These are phyloP conservation scores for Babyrousa celebensis DNA, from an alignment of 2,797 vertebrate genomes.

Conservation along the genomic window DNA sequence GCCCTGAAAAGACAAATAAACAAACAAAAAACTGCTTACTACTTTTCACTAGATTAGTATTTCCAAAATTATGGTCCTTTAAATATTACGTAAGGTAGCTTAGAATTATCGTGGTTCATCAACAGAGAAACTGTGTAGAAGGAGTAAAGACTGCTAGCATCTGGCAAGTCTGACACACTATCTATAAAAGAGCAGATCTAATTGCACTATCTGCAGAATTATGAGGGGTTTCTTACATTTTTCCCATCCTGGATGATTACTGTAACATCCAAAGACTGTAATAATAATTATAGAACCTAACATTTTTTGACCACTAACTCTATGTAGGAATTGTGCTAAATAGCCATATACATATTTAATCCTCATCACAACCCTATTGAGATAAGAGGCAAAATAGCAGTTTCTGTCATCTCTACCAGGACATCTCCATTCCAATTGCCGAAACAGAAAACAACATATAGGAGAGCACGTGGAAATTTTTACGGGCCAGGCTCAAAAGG, in stretches of 20 bases:
- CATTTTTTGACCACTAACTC: neutral
- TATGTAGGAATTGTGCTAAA: constrained; percentile 31
- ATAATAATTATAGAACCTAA: constrained; percentile 6
- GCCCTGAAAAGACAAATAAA: too few relatives aligned
- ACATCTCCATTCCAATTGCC: neutral
- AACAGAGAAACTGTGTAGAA: constrained; percentile 22
- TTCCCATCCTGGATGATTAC: neutral
- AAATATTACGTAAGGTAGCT: constrained; percentile 3
- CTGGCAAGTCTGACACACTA: neutral
- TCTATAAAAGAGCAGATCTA: neutral
- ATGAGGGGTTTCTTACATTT: neutral
- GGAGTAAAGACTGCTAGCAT: neutral
- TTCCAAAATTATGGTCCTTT: constrained; percentile 10
- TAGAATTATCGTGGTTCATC: constrained; percentile 29
- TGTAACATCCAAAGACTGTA: neutral
- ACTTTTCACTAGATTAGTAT: neutral
- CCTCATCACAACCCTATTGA: neutral
- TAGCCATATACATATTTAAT: constrained; percentile 7
- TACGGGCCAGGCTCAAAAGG: neutral
- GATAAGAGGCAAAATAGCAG: constrained; percentile 11
- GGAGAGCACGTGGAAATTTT: neutral
- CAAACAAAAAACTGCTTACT: neutral
- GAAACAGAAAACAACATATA: neutral
- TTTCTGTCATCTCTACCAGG: neutral
- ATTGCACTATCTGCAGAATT: neutral